phyloP scores from a whole-genome alignment of 2,113 vertebrate species.

The Hyaena hyaena region DNA sequence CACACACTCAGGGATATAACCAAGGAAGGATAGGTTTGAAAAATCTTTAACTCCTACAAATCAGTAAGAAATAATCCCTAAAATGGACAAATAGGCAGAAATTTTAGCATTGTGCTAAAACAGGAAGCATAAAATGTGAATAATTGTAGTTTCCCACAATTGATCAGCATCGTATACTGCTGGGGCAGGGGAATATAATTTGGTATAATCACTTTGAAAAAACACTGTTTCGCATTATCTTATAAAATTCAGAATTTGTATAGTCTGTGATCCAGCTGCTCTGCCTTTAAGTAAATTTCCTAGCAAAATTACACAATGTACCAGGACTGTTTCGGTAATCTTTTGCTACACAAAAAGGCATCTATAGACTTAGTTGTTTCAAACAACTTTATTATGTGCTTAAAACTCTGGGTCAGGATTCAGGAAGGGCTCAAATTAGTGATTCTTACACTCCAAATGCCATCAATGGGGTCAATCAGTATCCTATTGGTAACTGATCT shows the following conservation, averaged over 20 bases:
- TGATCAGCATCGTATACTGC: not conserved
- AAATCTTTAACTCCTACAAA: not conserved
- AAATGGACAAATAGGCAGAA: not conserved
- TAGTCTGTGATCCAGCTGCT: not conserved
- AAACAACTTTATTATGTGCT: conserved; percentile 2
- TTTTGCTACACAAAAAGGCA: not conserved
- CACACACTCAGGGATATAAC: not conserved
- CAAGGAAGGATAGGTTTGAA: not conserved
- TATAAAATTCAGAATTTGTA: not conserved
- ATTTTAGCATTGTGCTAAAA: not conserved
- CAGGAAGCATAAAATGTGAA: not conserved
- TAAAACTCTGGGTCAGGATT: not conserved
- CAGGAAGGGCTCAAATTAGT: not conserved
- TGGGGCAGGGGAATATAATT: not conserved
- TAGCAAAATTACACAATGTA: not conserved
- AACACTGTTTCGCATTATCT: not conserved
- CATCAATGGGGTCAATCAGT: not conserved
- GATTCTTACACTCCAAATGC: not conserved
- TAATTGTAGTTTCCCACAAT: not conserved
- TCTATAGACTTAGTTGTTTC: not conserved
- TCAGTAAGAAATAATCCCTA: not conserved
- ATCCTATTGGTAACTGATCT: fast-evolving
- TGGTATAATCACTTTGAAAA: not conserved
- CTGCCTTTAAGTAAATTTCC: not conserved
- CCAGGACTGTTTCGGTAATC: not conserved